phyloP scores from a whole-genome alignment of 2,797 vertebrate species.

The Paguma larvata region DNA sequence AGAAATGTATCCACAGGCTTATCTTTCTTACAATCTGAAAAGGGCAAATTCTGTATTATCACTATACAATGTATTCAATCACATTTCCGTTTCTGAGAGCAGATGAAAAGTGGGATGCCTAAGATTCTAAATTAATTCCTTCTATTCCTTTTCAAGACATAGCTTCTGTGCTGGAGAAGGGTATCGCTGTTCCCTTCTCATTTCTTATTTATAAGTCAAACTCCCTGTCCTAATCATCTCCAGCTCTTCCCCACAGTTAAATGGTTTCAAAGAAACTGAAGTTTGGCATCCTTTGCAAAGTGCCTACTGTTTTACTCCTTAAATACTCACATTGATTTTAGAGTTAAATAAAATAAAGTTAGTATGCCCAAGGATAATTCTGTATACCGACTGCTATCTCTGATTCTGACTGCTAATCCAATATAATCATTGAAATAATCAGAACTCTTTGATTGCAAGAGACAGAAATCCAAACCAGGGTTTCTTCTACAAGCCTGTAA shows the following conservation, averaged over 20 bases:
- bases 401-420: neutral
- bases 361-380: slow-evolving; percentile 27
- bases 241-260: slow-evolving; percentile 58
- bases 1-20: slow-evolving; percentile 39
- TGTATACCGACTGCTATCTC: neutral
- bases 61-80: slow-evolving; percentile 73
- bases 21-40: slow-evolving; percentile 66
- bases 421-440: neutral
- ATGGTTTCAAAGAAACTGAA: slow-evolving; percentile 72
- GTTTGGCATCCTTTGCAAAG: slow-evolving; percentile 47
- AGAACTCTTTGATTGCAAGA: slow-evolving; percentile 35
- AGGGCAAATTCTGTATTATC: slow-evolving; percentile 69
- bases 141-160: slow-evolving; percentile 68
- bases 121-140: slow-evolving; percentile 76
- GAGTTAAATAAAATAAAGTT: slow-evolving; percentile 59
- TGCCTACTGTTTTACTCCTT: slow-evolving; percentile 23
- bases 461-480: neutral
- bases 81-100: slow-evolving; percentile 74
- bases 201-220: slow-evolving; percentile 77
- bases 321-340: slow-evolving; percentile 54
- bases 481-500: neutral
- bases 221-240: slow-evolving; percentile 35
- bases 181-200: slow-evolving; percentile 4
- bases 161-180: slow-evolving; percentile 52
- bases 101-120: slow-evolving; percentile 77